phyloP scores from a whole-genome alignment of 2,113 vertebrate genomes.

The Blennius ocellaris region DNA sequence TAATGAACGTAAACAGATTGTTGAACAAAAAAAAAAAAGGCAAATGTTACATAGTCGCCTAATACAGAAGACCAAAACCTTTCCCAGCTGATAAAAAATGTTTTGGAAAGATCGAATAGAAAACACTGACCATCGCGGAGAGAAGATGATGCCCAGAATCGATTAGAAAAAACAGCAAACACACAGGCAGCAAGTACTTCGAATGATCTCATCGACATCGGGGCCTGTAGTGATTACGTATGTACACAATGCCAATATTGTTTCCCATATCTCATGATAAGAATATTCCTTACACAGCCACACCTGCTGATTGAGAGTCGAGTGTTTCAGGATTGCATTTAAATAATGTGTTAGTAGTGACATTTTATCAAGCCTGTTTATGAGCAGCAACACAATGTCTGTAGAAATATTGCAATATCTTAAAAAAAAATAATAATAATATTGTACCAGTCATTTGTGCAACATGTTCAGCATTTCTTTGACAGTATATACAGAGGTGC shows the following conservation, averaged over 20 bases:
- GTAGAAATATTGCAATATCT: slow-evolving; percentile 61
- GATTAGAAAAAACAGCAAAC: slow-evolving; percentile 15
- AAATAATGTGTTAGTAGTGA: slow-evolving; percentile 14
- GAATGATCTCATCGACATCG: slow-evolving; percentile 33
- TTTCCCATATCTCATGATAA: slow-evolving; percentile 5
- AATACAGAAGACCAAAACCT: slow-evolving; percentile 28
- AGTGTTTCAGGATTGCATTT: slow-evolving; percentile 20
- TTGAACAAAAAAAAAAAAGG: not conserved
- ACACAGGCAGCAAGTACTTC: slow-evolving; percentile 39
- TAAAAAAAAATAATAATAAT: slow-evolving; percentile 10
- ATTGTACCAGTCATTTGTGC: slow-evolving; percentile 48
- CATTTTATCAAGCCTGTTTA: slow-evolving; percentile 8
- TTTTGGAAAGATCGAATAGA: not conserved
- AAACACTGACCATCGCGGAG: not conserved
- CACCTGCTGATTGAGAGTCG: not conserved
- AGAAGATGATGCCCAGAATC: slow-evolving; percentile 2
- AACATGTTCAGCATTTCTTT: slow-evolving; percentile 53
- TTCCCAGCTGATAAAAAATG: slow-evolving; percentile 6
- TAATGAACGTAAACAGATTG: slow-evolving; percentile 13
- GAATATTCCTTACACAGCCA: slow-evolving; percentile 10
- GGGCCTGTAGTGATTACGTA: slow-evolving; percentile 17
- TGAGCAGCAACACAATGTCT: slow-evolving; percentile 20
- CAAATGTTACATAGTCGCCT: slow-evolving; percentile 11
- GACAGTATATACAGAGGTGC: slow-evolving; percentile 53
- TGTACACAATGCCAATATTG: slow-evolving; percentile 13